A percentile compares a stretch with the other conserved stretches of the same genome.
Evolutionary conservation across 2,113 vertebrate species (phyloP).

Genomic region (Atractosteus spatula): DNA sequence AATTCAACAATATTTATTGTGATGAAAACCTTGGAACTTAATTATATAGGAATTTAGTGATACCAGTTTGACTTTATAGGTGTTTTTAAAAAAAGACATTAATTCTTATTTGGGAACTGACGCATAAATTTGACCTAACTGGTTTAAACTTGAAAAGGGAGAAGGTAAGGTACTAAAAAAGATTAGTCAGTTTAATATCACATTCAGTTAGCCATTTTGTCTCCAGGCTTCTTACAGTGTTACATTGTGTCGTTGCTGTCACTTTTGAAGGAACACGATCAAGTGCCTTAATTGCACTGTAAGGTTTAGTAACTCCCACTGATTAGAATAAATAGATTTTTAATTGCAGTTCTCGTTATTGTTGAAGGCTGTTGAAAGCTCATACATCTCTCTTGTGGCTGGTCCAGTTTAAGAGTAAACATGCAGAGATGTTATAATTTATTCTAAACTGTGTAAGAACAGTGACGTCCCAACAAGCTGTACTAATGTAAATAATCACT

Average conservation of each 20-base stretch:
- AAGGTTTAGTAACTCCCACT: conserved; percentile 37
- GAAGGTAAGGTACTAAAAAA: too few species aligned
- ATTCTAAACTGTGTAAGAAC: conserved; percentile 2
- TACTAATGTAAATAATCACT: conserved; percentile 8
- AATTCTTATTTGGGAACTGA: too few species aligned
- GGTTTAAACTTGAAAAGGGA: too few species aligned
- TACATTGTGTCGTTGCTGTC: conserved; percentile 22
- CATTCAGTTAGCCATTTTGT: neutral
- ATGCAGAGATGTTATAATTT: neutral
- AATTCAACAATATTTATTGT: too few species aligned
- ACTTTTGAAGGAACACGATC: conserved; percentile 34
- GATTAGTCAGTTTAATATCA: too few species aligned
- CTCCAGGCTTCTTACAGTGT: neutral
- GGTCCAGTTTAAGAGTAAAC: conserved; percentile 14
- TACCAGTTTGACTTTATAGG: too few species aligned
- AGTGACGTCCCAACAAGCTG: conserved; percentile 9
- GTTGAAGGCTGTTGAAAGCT: conserved; percentile 39
- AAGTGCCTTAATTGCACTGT: conserved; percentile 24
- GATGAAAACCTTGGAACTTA: too few species aligned
- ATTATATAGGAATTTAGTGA: too few species aligned
- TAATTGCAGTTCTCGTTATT: conserved; percentile 50
- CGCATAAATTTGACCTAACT: too few species aligned
- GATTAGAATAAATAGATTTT: conserved; percentile 64
- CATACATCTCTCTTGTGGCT: conserved; percentile 31
- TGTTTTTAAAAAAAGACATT: too few species aligned